Conservation (phyloP, 2,113 vertebrate genomes). For the Brachyhypopomus gauderio region DNA sequence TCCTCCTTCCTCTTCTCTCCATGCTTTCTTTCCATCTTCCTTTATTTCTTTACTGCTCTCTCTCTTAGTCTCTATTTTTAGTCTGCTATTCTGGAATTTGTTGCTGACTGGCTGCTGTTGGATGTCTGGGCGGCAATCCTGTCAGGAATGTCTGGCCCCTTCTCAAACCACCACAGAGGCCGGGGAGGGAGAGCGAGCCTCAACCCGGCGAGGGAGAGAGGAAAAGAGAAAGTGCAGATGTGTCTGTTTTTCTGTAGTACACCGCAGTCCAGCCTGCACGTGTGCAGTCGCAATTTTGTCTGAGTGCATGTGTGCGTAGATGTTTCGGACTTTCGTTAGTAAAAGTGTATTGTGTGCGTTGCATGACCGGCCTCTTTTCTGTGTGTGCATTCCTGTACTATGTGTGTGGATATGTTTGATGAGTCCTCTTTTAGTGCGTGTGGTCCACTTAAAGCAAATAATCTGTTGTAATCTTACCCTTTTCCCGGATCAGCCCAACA, state of each 20-base stretch:
- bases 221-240: conserved; percentile 48
- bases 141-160: conserved; percentile 79
- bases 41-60: conserved; percentile 13
- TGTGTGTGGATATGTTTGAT: conserved; percentile 21
- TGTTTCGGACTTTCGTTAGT: background rate
- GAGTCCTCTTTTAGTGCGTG: conserved; percentile 8
- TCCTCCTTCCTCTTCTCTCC: background rate
- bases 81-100: conserved; percentile 82
- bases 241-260: conserved; percentile 24
- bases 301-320: background rate
- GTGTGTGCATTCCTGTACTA: background rate
- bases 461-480: conserved; percentile 69
- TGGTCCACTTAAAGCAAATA: conserved; percentile 64
- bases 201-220: conserved; percentile 32
- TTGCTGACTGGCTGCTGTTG: conserved; percentile 77
- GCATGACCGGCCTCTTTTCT: background rate
- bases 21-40: background rate
- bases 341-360: background rate
- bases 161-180: conserved; percentile 75
- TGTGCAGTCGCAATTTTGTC: background rate
- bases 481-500: conserved; percentile 65
- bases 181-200: conserved; percentile 40
- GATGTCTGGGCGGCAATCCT: conserved; percentile 75
- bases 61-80: conserved; percentile 78
- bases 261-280: background rate